Evolutionary conservation across 2,888 invertebrate species (phyloP).

Genomic region (Miltochrista miniata): DNA sequence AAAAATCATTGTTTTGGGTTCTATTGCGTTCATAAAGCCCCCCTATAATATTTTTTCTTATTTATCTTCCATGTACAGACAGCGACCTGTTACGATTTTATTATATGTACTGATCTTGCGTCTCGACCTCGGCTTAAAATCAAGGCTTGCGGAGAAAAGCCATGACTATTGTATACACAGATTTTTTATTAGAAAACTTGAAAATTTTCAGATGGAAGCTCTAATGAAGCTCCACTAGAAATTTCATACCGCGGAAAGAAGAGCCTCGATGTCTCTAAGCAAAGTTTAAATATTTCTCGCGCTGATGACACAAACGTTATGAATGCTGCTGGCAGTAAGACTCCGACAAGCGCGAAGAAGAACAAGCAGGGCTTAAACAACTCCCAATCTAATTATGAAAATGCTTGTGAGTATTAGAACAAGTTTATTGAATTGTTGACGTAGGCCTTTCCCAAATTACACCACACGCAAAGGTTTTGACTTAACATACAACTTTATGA

Average conservation of each 20-base stretch:
- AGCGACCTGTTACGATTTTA: no score
- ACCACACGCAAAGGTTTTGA: no score
- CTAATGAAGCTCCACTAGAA: constrained; percentile 20
- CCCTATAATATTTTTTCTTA: no score
- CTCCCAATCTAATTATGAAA: constrained; percentile 13
- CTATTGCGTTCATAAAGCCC: no score
- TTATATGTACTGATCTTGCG: no score
- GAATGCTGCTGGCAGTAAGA: constrained; percentile 2
- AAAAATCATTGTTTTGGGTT: no score
- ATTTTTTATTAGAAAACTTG: neutral
- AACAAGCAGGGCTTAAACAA: constrained; percentile 23
- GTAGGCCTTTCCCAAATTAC: no score
- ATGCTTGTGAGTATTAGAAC: constrained; percentile 13
- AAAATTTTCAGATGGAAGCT: constrained; percentile 13
- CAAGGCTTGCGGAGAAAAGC: neutral
- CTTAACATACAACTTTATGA: no score
- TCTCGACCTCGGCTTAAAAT: no score
- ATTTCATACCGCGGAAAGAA: constrained; percentile 24
- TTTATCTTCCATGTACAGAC: no score
- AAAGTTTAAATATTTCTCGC: constrained; percentile 10
- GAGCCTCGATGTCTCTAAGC: constrained; percentile 14
- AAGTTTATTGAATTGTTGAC: no score
- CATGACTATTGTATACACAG: neutral
- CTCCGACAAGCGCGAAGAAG: constrained; percentile 24
- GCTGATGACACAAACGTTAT: neutral